Base-by-base conservation (phyloP, 1,140 invertebrate species). In the Chrysomallon squamiferum region DNA sequence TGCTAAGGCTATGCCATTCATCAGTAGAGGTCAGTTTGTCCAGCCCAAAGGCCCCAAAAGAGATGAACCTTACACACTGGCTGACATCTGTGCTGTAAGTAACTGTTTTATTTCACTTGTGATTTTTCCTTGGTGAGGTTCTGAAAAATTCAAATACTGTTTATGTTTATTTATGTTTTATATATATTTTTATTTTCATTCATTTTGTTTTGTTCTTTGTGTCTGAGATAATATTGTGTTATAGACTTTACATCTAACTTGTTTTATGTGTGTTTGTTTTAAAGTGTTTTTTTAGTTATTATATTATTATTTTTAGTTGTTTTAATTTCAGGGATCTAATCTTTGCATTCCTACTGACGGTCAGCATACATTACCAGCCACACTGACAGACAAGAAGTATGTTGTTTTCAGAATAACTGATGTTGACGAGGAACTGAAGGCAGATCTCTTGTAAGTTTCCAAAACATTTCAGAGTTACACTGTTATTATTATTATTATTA, bases 1-100 rank as follows among this genome's bases (percentile, higher is more conserved):
- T 77, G 80, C 81, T 2, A 85, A 84, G 65, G 82, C 83, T 15
- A 73, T 84, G 45, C 83, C 83, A 29, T 81, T 85, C 59, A 82
- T 85, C 35, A 60, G 59, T 22, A 54, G 81, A 64, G 81, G 80
- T 15, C 66, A 71, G 41, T 84, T 82, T 54, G 49, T 56, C 32
- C 75, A 78, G 49, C 30, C 71, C n/a, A 43, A 45, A 9, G 81
- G 80, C n/a, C 65, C 78, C n/a, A 68, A 70, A 43, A 66, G 65
- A 35, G 77, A 73, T 9, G 59, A 77, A 22, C 76, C 75, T 0
- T 82, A 80, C 63, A 72, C 71, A 11, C 59, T 85, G n/a, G 62
- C 69, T 27, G 81, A 85, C 65, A 82, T 85, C 13, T 75, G 64
- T 56, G 47, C 71, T 58, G 83, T 84, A 75, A 73, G 75, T 76